These are phyloP conservation scores for Holcopasites calliopsidis DNA, from an alignment of 1,140 invertebrate genomes.

Conservation along the genomic window DNA sequence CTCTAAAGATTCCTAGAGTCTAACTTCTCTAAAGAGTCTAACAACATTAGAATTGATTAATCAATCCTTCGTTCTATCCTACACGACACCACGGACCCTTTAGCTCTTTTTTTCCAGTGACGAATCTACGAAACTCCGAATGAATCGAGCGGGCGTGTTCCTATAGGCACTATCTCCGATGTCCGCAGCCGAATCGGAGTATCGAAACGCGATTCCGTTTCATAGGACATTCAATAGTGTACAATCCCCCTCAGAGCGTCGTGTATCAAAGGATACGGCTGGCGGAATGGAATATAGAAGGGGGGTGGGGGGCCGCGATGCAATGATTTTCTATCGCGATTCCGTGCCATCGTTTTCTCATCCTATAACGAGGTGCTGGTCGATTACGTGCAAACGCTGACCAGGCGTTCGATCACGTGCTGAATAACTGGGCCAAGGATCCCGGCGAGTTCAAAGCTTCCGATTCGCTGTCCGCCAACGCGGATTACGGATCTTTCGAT, in stretches of 20 bases:
- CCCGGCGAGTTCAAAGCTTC: slow-evolving; percentile 35
- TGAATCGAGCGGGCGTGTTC: no score
- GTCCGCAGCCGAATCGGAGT: background rate
- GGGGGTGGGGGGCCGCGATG: background rate
- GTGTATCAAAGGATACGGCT: background rate
- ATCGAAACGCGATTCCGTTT: background rate
- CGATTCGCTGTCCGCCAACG: background rate
- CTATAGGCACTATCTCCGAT: background rate
- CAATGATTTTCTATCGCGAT: background rate
- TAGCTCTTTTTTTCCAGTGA: no score
- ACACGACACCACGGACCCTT: no score
- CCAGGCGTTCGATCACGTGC: slow-evolving; percentile 38
- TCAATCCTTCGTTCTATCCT: no score
- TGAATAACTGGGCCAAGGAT: slow-evolving; percentile 47
- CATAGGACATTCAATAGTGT: background rate
- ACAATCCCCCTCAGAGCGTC: background rate
- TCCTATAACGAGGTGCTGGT: slow-evolving; percentile 17
- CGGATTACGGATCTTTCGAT: background rate
- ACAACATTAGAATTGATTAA: no score
- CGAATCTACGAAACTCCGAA: no score
- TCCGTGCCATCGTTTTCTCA: slow-evolving; percentile 16
- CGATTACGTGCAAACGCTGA: slow-evolving; percentile 44
- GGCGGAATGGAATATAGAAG: background rate
- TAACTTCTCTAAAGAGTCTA: no score
- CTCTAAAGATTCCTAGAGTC: no score